Conservation (phyloP, 2,113 vertebrate species). For the Heloderma charlesbogerti region DNA sequence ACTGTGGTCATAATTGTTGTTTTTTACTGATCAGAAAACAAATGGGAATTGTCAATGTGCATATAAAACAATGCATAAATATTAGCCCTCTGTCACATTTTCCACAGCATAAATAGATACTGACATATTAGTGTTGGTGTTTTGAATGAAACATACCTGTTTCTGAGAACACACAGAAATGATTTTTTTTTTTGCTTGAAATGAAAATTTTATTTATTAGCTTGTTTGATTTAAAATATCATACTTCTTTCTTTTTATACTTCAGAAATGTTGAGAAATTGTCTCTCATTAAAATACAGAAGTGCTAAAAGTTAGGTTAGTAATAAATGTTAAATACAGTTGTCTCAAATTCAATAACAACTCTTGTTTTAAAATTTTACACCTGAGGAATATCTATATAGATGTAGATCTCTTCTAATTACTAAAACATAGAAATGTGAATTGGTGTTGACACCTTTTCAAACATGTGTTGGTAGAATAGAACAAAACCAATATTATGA, state of each 20-base stretch:
- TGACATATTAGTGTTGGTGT: background rate
- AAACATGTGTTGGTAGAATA: background rate
- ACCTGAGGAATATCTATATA: background rate
- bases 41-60: constrained; percentile 7
- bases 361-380: background rate
- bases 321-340: background rate
- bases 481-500: background rate
- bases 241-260: background rate
- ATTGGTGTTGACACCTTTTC: background rate
- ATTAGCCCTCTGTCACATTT: background rate
- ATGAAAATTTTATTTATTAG: background rate
- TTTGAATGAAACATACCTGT: background rate
- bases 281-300: background rate
- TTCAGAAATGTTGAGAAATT: background rate
- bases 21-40: background rate
- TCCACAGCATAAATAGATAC: background rate
- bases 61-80: background rate
- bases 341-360: background rate
- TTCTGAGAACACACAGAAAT: background rate
- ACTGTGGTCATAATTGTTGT: background rate
- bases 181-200: no score
- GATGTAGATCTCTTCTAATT: background rate
- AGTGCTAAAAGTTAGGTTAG: background rate
- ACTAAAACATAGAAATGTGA: background rate
- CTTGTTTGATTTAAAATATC: background rate